Percentiles rank a stretch among this genome's conserved stretches.
phyloP scores from a whole-genome alignment of 2,888 invertebrate genomes.

The Aethes cnicana region DNA sequence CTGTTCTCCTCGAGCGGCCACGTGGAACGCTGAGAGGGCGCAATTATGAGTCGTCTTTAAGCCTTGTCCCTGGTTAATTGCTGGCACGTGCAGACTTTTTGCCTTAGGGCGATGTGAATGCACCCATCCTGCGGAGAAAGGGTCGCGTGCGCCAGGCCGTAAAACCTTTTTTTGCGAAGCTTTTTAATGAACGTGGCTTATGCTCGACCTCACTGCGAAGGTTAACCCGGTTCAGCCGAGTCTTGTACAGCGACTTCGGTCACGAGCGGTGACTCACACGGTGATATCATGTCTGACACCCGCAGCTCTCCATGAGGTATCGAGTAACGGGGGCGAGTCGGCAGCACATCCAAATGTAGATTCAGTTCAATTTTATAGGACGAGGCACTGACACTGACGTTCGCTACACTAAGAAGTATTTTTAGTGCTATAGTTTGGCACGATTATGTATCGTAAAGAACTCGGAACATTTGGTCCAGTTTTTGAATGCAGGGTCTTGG shows the following conservation, averaged over 20 bases:
- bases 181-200: constrained; percentile 62
- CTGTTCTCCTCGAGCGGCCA: constrained; percentile 65
- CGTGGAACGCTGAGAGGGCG: constrained; percentile 55
- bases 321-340: constrained; percentile 29
- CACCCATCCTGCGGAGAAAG: constrained; percentile 55
- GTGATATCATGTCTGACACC: constrained; percentile 68
- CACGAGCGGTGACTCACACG: constrained; percentile 66
- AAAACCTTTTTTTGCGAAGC: constrained; percentile 59
- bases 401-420: constrained; percentile 42
- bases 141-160: constrained; percentile 60
- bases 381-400: constrained; percentile 41
- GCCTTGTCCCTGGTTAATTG: constrained; percentile 66
- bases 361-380: constrained; percentile 28
- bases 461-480: background rate
- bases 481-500: constrained; percentile 18
- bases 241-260: constrained; percentile 45
- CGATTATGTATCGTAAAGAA: background rate
- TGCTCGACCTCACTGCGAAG: constrained; percentile 56
- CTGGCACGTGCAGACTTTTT: constrained; percentile 75
- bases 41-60: constrained; percentile 48
- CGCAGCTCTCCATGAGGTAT: constrained; percentile 54
- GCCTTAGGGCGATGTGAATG: constrained; percentile 56
- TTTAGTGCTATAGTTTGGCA: constrained; percentile 10
- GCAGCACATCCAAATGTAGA: constrained; percentile 20
- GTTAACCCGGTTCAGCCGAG: constrained; percentile 64